A percentile compares a stretch with the other conserved stretches of the same genome.
phyloP scores from a whole-genome alignment of 2,113 vertebrate genomes.

The Hylia prasina region DNA sequence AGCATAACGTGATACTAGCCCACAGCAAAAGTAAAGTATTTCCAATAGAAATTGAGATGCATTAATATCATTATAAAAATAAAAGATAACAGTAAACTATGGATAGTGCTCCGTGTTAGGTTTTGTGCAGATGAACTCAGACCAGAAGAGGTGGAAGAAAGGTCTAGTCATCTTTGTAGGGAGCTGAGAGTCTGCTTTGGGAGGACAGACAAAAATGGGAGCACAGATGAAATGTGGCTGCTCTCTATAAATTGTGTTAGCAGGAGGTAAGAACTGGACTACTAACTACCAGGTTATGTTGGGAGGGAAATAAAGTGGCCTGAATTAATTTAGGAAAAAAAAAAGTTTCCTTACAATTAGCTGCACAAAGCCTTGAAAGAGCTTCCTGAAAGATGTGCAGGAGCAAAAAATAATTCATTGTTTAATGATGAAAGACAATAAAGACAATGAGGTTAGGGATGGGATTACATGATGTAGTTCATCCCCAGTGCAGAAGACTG shows the following conservation, averaged over 20 bases:
- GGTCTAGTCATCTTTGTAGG: background rate
- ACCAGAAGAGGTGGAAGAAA: background rate
- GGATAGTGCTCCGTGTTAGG: background rate
- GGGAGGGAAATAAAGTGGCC: background rate
- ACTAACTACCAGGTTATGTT: background rate
- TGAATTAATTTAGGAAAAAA: background rate
- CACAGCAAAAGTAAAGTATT: background rate
- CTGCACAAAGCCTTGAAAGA: background rate
- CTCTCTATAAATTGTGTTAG: background rate
- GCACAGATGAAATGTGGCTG: background rate
- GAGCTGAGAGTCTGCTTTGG: background rate
- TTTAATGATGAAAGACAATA: background rate
- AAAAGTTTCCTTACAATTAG: background rate
- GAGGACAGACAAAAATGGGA: background rate
- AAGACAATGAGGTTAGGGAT: background rate
- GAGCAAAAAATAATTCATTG: background rate
- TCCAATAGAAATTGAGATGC: background rate
- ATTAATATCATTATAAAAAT: background rate
- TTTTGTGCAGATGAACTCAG: background rate
- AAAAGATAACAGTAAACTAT: background rate
- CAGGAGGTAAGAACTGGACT: background rate
- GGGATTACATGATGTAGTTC: background rate
- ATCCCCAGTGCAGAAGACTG: background rate
- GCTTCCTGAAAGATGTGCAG: background rate
- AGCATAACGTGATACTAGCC: background rate